Evolutionary conservation across 2,113 vertebrate species (phyloP).

Genomic region (Colaptes auratus): DNA sequence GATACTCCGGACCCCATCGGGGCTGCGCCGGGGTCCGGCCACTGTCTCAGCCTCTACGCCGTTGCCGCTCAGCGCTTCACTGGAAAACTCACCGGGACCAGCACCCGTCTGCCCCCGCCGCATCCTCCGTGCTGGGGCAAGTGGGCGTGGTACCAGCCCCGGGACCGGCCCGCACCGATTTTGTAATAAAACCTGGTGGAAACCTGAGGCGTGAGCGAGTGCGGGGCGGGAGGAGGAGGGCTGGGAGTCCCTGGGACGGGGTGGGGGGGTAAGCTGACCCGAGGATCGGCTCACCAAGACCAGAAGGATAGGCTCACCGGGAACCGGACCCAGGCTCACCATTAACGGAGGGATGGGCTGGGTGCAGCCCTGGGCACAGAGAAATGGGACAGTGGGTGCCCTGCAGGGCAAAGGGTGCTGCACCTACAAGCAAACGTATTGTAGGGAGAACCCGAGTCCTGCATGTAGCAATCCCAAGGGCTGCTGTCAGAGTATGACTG

Average conservation of each 20-base stretch:
- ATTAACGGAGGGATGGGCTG: not conserved
- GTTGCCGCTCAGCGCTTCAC: not conserved
- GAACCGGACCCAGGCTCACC: not conserved
- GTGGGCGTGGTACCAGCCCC: slow-evolving; percentile 5
- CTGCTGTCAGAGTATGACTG: not conserved
- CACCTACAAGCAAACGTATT: rapidly evolving
- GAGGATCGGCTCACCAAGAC: not conserved
- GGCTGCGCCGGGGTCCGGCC: not conserved
- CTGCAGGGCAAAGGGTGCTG: not conserved
- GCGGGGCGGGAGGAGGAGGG: not conserved
- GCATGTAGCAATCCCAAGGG: rapidly evolving
- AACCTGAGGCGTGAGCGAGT: not conserved
- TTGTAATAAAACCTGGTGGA: slow-evolving; percentile 74
- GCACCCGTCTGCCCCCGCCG: slow-evolving; percentile 75
- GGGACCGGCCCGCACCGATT: not conserved
- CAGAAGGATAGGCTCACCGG: not conserved
- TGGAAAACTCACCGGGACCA: slow-evolving; percentile 68
- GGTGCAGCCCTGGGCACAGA: not conserved
- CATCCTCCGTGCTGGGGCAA: not conserved
- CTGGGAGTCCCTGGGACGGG: not conserved
- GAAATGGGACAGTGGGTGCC: not conserved
- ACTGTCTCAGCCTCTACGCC: rapidly evolving
- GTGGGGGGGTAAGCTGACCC: not conserved
- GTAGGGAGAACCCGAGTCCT: not conserved
- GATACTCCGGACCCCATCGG: too few relatives aligned